A percentile compares a stretch with the other conserved stretches of the same genome.
These are phyloP conservation scores for Monopis laevigella DNA, from an alignment of 2,888 invertebrate genomes.

Conservation along the genomic window DNA sequence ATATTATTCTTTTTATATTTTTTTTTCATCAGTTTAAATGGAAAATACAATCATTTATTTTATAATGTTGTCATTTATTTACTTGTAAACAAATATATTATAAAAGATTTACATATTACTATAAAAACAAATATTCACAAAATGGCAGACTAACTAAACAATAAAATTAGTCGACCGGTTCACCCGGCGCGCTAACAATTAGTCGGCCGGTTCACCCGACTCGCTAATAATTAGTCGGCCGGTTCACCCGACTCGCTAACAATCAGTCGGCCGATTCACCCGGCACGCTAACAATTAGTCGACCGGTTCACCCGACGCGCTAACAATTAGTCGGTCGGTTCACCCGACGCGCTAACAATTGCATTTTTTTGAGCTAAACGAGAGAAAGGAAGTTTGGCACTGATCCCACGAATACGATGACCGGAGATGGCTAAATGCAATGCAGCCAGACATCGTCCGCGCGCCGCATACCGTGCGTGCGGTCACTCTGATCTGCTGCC, in stretches of 20 bases:
- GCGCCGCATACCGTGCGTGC: constrained; percentile 27
- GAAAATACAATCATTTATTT: constrained; percentile 66
- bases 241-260: constrained; percentile 52
- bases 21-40: constrained; percentile 67
- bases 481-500: constrained; percentile 65
- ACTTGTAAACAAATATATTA: constrained; percentile 68
- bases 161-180: constrained; percentile 60
- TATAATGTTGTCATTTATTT: constrained; percentile 67
- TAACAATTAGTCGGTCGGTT: constrained; percentile 23
- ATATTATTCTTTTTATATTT: constrained; percentile 68
- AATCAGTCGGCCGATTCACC: no score
- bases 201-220: no score
- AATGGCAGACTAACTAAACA: constrained; percentile 68
- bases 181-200: constrained; percentile 61
- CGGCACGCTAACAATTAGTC: constrained; percentile 17
- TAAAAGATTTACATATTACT: constrained; percentile 69
- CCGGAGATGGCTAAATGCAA: constrained; percentile 34
- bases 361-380: constrained; percentile 66
- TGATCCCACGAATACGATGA: constrained; percentile 66
- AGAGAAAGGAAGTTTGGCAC: constrained; percentile 66
- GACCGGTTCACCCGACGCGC: constrained; percentile 40
- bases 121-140: constrained; percentile 69
- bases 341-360: constrained; percentile 61
- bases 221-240: constrained; percentile 15
- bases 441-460: neutral